These are phyloP conservation scores for Stegodyphus dumicola DNA, from an alignment of 1,140 invertebrate genomes.

Conservation along the genomic window DNA sequence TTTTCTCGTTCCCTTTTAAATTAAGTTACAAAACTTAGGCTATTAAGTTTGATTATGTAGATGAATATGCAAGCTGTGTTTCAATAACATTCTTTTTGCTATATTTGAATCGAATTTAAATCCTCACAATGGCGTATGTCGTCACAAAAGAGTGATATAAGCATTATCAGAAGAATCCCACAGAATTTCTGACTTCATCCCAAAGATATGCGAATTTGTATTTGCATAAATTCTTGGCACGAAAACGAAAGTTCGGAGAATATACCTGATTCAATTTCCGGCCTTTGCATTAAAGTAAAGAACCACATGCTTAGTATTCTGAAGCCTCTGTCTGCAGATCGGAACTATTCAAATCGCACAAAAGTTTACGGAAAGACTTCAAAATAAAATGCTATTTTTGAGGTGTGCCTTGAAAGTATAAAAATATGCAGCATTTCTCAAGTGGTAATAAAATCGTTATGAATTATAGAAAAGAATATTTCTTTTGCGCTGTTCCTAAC, in stretches of 20 bases:
- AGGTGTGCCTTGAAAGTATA: background rate
- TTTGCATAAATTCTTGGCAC: conserved; percentile 31
- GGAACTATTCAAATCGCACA: too few species aligned
- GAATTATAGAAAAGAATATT: too few species aligned
- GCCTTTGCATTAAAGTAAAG: conserved; percentile 6
- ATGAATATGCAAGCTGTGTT: too few species aligned
- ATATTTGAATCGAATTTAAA: background rate
- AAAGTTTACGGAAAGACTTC: too few species aligned
- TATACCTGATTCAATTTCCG: conserved; percentile 26
- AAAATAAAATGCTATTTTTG: conserved; percentile 17
- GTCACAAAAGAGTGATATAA: background rate
- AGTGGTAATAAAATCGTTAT: background rate
- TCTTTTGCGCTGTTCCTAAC: too few species aligned
- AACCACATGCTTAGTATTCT: conserved; percentile 19
- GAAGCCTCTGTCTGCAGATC: background rate
- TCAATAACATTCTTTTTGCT: too few species aligned
- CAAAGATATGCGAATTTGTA: conserved; percentile 20
- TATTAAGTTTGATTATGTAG: too few species aligned
- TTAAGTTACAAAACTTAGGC: too few species aligned
- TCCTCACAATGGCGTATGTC: background rate
- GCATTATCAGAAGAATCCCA: conserved; percentile 1
- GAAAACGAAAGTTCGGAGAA: conserved; percentile 25
- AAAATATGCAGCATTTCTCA: background rate
- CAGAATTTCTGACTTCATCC: background rate
- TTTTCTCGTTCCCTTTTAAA: too few species aligned